Percentiles rank a stretch among this genome's conserved stretches.
Evolutionary conservation across 2,113 vertebrate species (phyloP).

Genomic region (Ceyx melanurus): DNA sequence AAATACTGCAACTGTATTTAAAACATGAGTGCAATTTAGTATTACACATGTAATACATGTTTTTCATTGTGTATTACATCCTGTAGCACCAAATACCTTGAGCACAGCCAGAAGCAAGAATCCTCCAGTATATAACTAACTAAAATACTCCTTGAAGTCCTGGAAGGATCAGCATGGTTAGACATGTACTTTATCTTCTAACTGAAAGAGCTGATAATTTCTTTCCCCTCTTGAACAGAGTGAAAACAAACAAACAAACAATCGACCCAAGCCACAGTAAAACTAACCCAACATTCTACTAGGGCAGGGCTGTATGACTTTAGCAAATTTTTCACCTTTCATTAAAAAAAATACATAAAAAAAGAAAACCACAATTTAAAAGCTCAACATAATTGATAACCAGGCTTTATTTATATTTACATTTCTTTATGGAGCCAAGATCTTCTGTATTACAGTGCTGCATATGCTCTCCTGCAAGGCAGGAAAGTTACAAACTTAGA

Average conservation of each 20-base stretch:
- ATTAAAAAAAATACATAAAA: neutral
- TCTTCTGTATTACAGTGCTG: neutral
- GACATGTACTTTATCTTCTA: neutral
- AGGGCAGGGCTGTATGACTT: neutral
- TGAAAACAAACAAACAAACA: no score
- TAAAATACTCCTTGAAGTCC: neutral
- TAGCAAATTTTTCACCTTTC: neutral
- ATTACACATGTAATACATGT: accelerated
- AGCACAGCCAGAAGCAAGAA: neutral
- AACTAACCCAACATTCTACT: neutral
- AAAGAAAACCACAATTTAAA: neutral
- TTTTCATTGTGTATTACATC: neutral
- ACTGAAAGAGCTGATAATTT: neutral
- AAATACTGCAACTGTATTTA: neutral
- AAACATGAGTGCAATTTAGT: neutral
- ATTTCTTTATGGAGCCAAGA: neutral
- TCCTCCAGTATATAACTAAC: neutral
- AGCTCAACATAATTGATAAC: neutral
- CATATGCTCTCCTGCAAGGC: neutral
- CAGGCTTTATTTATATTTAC: neutral
- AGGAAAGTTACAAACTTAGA: neutral
- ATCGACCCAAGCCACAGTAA: neutral
- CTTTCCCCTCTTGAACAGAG: no score
- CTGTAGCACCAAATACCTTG: neutral
- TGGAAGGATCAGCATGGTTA: neutral